These are phyloP conservation scores for Erinaceus europaeus DNA, from an alignment of 2,113 vertebrate genomes.

Conservation along the genomic window DNA sequence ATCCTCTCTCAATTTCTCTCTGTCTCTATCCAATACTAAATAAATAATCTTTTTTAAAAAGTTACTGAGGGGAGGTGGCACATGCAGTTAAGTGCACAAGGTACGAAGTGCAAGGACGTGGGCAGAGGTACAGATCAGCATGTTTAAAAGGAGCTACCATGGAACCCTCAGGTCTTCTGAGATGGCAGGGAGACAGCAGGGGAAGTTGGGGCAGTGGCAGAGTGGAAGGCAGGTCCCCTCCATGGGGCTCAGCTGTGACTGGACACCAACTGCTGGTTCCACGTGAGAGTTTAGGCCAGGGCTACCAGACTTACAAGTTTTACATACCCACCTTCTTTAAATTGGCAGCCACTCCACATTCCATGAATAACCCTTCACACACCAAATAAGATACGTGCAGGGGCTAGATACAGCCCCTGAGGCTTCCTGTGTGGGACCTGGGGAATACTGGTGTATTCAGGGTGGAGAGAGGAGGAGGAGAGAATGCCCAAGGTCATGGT, in stretches of 20 bases:
- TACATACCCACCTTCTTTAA: not conserved
- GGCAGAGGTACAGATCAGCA: not conserved
- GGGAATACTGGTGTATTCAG: not conserved
- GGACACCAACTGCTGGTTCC: not conserved
- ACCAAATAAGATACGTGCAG: not conserved
- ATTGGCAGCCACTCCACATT: not conserved
- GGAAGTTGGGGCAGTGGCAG: not conserved
- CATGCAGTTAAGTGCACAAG: too few relatives aligned
- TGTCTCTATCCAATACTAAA: too few relatives aligned
- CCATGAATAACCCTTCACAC: not conserved
- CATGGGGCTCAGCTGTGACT: not conserved
- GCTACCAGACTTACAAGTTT: not conserved
- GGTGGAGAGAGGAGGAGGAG: not conserved
- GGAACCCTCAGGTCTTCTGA: not conserved
- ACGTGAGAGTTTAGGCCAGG: not conserved
- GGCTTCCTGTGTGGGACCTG: not conserved
- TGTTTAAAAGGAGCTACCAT: too few relatives aligned
- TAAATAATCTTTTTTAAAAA: too few relatives aligned
- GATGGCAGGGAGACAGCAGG: not conserved
- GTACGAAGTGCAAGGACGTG: too few relatives aligned
- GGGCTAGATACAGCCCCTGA: not conserved
- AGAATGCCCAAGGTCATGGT: not conserved
- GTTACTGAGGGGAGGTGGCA: too few relatives aligned
- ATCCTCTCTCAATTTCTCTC: too few relatives aligned
- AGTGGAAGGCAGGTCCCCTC: not conserved